These are phyloP conservation scores for Gallinago paraguaiae DNA, from an alignment of 2,113 vertebrate species.

Conservation along the genomic window DNA sequence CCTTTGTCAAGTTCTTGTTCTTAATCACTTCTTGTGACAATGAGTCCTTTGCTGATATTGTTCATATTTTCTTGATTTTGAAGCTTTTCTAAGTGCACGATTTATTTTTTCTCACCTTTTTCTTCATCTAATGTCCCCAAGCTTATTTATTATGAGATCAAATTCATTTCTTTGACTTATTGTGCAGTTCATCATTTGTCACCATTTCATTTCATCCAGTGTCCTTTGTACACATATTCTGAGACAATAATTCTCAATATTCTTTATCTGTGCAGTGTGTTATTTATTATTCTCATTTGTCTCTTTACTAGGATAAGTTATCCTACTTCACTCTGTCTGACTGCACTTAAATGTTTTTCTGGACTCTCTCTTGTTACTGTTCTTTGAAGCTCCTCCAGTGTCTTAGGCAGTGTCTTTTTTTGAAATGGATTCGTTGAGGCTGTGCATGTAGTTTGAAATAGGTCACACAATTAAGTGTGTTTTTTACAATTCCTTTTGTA, in stretches of 20 bases:
- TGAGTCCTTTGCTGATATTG: neutral
- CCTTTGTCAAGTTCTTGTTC: neutral
- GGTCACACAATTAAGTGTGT: too few relatives aligned
- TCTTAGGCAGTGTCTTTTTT: neutral
- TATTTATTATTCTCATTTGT: neutral
- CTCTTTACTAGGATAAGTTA: neutral
- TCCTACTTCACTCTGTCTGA: neutral
- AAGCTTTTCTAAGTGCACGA: neutral
- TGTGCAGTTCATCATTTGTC: neutral
- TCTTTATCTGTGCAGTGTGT: neutral
- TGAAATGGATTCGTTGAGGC: neutral
- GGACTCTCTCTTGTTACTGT: neutral
- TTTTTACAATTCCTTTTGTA: neutral
- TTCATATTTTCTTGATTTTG: neutral
- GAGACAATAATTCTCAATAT: neutral
- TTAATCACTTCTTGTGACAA: neutral
- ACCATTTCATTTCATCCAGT: neutral
- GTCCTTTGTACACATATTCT: neutral
- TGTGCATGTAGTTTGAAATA: neutral
- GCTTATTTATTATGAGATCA: neutral
- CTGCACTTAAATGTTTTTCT: neutral
- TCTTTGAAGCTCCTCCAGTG: neutral
- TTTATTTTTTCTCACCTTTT: neutral
- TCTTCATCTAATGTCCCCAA: neutral
- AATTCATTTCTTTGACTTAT: neutral